A percentile compares a stretch with the other conserved stretches of the same genome.
These are phyloP conservation scores for Macropis europaea DNA, from an alignment of 2,888 invertebrate genomes.

Conservation along the genomic window DNA sequence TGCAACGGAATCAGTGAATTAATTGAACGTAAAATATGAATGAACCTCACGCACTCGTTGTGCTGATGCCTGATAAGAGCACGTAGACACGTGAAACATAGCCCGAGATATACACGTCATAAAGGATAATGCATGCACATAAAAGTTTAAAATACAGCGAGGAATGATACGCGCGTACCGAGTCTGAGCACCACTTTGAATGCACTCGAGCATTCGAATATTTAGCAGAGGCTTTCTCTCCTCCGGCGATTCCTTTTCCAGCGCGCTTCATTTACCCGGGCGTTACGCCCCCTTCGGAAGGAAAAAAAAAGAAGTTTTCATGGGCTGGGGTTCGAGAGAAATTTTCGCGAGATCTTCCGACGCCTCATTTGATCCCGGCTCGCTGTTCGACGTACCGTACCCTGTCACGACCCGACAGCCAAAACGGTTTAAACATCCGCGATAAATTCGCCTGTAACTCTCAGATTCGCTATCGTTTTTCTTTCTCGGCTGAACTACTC, in stretches of 20 bases:
- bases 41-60: neutral
- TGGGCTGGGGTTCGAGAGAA: slow-evolving; percentile 48
- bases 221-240: slow-evolving; percentile 56
- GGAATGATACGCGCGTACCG: slow-evolving; percentile 23
- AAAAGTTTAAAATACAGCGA: slow-evolving; percentile 31
- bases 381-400: slow-evolving; percentile 52
- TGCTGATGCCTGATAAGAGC: neutral
- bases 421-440: slow-evolving; percentile 57
- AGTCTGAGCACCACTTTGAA: slow-evolving; percentile 45
- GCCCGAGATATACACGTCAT: slow-evolving; percentile 11
- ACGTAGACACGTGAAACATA: neutral
- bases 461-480: slow-evolving; percentile 26
- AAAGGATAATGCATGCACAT: slow-evolving; percentile 36
- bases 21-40: too few species aligned
- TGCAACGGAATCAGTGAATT: too few species aligned
- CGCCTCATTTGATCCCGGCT: slow-evolving; percentile 74
- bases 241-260: slow-evolving; percentile 52
- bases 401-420: slow-evolving; percentile 45
- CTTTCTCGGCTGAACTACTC: slow-evolving; percentile 24
- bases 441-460: slow-evolving; percentile 54
- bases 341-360: slow-evolving; percentile 70
- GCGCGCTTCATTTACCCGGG: slow-evolving; percentile 69
- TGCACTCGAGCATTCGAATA: slow-evolving; percentile 59
- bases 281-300: slow-evolving; percentile 51
- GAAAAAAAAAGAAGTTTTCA: slow-evolving; percentile 45